Evolutionary conservation across 2,113 vertebrate species (phyloP).

Genomic region (Eudyptes chrysolophus): DNA sequence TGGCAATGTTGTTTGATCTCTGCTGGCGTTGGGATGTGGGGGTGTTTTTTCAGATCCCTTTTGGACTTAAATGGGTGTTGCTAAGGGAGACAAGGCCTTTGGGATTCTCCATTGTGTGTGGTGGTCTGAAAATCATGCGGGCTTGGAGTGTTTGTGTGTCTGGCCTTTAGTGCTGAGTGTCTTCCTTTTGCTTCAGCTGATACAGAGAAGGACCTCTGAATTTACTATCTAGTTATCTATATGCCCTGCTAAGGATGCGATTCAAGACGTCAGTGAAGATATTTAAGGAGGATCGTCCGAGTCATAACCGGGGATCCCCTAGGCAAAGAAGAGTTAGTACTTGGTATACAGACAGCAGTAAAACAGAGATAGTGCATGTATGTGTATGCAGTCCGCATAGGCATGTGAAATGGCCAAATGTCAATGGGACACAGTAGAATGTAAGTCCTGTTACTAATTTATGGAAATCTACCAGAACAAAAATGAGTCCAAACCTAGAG

Average conservation of each 20-base stretch:
- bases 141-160: neutral
- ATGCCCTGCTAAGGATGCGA: neutral
- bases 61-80: neutral
- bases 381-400: fast-evolving
- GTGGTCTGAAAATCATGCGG: neutral
- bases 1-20: neutral
- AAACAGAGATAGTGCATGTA: fast-evolving
- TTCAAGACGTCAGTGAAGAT: neutral
- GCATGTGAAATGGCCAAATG: neutral
- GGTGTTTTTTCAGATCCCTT: neutral
- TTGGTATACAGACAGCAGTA: neutral
- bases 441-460: neutral
- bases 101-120: neutral
- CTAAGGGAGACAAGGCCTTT: neutral
- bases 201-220: neutral
- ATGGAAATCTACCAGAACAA: neutral
- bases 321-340: neutral
- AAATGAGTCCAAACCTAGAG: neutral
- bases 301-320: neutral
- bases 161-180: neutral
- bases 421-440: neutral
- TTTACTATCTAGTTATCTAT: neutral
- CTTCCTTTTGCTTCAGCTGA: neutral
- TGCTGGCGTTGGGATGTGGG: neutral
- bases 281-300: neutral